Conservation (phyloP, 2,113 vertebrate genomes). For the Actinemys pallida region DNA sequence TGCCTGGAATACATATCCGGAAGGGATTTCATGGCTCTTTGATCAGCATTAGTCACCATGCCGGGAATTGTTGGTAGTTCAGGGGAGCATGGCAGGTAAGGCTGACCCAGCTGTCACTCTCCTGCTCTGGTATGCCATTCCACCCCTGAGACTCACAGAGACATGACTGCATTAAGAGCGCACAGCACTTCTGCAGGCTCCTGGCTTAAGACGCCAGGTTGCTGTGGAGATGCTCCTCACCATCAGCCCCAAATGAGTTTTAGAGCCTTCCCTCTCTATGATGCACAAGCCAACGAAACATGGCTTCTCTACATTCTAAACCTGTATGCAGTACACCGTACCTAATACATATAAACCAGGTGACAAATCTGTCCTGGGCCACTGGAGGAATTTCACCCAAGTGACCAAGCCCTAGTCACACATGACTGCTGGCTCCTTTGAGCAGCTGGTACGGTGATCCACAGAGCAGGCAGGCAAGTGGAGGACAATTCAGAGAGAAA, state of each 20-base stretch:
- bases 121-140: not conserved
- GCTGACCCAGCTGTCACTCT: not conserved
- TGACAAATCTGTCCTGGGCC: not conserved
- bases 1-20: not conserved
- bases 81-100: not conserved
- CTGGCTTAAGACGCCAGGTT: not conserved
- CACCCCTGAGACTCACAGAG: not conserved
- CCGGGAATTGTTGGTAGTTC: not conserved
- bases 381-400: slow-evolving; percentile 5
- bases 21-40: not conserved
- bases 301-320: not conserved
- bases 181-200: not conserved
- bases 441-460: slow-evolving; percentile 1
- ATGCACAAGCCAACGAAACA: not conserved
- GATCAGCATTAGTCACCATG: not conserved
- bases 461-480: slow-evolving; percentile 40
- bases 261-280: not conserved
- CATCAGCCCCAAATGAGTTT: not conserved
- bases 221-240: not conserved
- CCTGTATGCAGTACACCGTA: not conserved
- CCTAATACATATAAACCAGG: not conserved
- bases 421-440: slow-evolving; percentile 5
- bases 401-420: not conserved
- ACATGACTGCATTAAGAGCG: not conserved
- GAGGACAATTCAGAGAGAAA: slow-evolving; percentile 40